These are phyloP conservation scores for Upupa epops DNA, from an alignment of 2,113 vertebrate genomes.

Conservation along the genomic window DNA sequence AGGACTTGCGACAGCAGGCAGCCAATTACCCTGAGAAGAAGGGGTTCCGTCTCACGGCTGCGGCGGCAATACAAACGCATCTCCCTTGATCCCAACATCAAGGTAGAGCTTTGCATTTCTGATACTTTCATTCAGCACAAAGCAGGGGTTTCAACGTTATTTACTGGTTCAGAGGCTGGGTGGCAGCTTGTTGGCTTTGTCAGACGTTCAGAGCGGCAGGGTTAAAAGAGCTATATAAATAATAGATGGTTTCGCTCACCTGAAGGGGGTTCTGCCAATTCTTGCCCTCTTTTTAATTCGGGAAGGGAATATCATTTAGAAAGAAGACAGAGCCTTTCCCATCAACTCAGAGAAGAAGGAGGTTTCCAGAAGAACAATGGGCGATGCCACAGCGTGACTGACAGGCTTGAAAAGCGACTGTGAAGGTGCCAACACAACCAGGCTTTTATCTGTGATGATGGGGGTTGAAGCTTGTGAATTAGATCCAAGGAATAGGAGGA, in stretches of 20 bases:
- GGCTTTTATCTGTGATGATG: slow-evolving; percentile 59
- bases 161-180: neutral
- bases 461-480: slow-evolving; percentile 56
- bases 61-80: slow-evolving; percentile 58
- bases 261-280: slow-evolving; percentile 50
- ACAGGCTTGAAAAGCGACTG: slow-evolving; percentile 48
- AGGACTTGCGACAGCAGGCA: slow-evolving; percentile 74
- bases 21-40: slow-evolving; percentile 78
- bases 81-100: slow-evolving; percentile 72
- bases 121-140: slow-evolving; percentile 54
- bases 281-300: slow-evolving; percentile 59
- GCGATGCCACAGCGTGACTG: slow-evolving; percentile 52
- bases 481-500: slow-evolving; percentile 46
- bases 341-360: slow-evolving; percentile 27
- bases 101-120: slow-evolving; percentile 72
- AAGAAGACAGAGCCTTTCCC: slow-evolving; percentile 39
- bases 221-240: slow-evolving; percentile 45
- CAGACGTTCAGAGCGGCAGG: slow-evolving; percentile 29
- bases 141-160: neutral
- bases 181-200: slow-evolving; percentile 38
- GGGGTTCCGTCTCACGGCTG: slow-evolving; percentile 71
- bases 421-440: slow-evolving; percentile 54
- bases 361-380: slow-evolving; percentile 52
- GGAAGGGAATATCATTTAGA: slow-evolving; percentile 21
- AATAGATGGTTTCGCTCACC: slow-evolving; percentile 49